Conservation (phyloP, 2,113 vertebrate species). For the Hippolais icterina region DNA sequence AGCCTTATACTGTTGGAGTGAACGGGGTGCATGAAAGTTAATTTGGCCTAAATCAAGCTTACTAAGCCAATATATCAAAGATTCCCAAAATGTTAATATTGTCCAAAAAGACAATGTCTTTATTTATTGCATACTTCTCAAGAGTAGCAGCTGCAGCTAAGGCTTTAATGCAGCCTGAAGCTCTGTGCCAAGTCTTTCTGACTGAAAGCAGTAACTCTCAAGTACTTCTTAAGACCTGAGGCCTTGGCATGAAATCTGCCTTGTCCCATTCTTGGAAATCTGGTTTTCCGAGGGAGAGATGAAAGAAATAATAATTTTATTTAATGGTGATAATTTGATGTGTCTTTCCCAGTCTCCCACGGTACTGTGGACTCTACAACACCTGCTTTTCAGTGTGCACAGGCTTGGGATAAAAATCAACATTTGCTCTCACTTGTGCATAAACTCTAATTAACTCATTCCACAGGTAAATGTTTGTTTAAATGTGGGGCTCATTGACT, state of each 20-base stretch:
- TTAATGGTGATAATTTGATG: neutral
- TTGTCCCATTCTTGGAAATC: neutral
- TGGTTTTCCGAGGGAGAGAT: neutral
- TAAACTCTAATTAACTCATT: neutral
- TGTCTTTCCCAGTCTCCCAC: neutral
- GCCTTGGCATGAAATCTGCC: neutral
- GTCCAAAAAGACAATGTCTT: neutral
- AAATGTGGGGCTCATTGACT: neutral
- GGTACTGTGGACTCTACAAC: neutral
- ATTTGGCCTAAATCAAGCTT: neutral
- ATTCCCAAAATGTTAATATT: neutral
- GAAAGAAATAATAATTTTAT: neutral
- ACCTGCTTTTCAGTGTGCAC: neutral
- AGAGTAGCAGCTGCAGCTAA: neutral
- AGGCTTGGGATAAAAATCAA: neutral
- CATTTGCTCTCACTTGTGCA: neutral
- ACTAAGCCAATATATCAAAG: accelerated
- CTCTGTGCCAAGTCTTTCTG: neutral
- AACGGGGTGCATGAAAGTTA: neutral
- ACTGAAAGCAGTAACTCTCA: neutral
- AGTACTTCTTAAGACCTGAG: neutral
- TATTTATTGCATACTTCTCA: neutral
- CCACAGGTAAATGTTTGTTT: neutral
- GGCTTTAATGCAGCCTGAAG: neutral
- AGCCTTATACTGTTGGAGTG: neutral